Evolutionary conservation across 2,888 invertebrate species (phyloP).

Genomic region (Aplocera efformata): DNA sequence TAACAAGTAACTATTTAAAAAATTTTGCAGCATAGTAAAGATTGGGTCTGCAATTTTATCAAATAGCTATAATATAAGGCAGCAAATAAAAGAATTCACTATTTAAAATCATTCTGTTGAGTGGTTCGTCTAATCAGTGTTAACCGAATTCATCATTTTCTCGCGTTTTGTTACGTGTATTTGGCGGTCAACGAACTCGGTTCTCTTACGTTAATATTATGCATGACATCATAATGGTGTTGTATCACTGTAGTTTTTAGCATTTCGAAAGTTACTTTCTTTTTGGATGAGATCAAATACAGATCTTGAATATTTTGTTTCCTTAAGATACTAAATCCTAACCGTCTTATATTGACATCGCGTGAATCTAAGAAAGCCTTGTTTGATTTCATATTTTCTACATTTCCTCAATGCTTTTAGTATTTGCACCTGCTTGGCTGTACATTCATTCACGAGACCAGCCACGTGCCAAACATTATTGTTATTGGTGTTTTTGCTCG

Average conservation of each 20-base stretch:
- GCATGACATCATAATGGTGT: slow-evolving; percentile 10
- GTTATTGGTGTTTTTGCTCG: slow-evolving; percentile 36
- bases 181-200: slow-evolving; percentile 36
- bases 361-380: background rate
- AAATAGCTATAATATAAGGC: no score
- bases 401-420: background rate
- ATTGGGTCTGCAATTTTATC: no score
- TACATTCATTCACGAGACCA: slow-evolving; percentile 32
- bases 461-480: slow-evolving; percentile 38
- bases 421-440: no score
- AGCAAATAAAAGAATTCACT: no score
- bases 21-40: no score
- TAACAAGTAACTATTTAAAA: no score
- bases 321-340: no score
- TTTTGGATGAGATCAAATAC: no score
- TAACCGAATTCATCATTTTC: no score
- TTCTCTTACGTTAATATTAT: slow-evolving; percentile 11
- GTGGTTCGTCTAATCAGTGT: no score
- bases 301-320: background rate
- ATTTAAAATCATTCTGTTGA: no score
- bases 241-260: slow-evolving; percentile 4
- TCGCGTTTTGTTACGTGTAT: slow-evolving; percentile 11
- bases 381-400: background rate
- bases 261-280: background rate
- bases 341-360: no score